A percentile compares a stretch with the other conserved stretches of the same genome.
These are phyloP conservation scores for Sterna hirundo DNA, from an alignment of 2,113 vertebrate genomes.

Conservation along the genomic window DNA sequence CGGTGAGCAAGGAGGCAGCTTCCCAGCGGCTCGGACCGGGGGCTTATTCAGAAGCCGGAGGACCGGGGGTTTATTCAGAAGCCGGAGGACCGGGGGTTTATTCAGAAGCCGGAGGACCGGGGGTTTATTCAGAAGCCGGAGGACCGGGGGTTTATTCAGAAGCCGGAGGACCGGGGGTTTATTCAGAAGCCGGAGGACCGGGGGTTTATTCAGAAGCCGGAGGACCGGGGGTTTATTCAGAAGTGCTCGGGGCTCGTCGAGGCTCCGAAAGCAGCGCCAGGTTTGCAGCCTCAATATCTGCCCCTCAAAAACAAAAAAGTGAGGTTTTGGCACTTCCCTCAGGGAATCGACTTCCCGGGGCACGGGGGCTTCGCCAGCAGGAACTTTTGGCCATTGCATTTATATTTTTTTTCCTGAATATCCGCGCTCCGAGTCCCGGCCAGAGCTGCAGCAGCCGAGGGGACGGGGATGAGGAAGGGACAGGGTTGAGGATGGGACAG, in stretches of 20 bases:
- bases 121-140: not conserved
- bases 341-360: not conserved
- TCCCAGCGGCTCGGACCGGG: not conserved
- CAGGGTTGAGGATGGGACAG: not conserved
- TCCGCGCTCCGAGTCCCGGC: rapidly evolving
- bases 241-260: rapidly evolving
- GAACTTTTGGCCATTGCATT: not conserved
- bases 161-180: not conserved
- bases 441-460: not conserved
- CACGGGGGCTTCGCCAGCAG: rapidly evolving
- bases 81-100: too few relatives aligned
- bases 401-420: not conserved
- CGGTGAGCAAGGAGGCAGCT: not conserved
- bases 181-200: not conserved
- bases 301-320: not conserved
- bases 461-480: not conserved
- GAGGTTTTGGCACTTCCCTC: not conserved
- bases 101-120: not conserved
- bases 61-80: not conserved
- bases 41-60: not conserved
- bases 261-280: not conserved
- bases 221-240: not conserved
- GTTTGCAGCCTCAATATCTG: not conserved
- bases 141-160: too few relatives aligned
- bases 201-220: not conserved